Evolutionary conservation across 2,888 invertebrate genomes (phyloP).

Genomic region (Aelia acuminata): DNA sequence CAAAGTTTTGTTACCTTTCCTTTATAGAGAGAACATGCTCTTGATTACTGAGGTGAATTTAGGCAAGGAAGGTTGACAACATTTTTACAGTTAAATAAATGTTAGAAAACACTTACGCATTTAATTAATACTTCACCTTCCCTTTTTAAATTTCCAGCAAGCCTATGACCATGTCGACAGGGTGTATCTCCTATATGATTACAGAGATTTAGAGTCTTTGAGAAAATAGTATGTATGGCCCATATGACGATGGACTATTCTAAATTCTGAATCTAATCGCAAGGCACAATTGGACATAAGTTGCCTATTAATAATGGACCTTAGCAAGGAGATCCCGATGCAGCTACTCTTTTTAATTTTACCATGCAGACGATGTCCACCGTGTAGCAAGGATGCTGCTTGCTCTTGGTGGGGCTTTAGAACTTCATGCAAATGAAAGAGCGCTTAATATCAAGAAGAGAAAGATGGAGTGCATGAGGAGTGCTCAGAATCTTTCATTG

Average conservation of each 20-base stretch:
- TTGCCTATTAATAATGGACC: neutral
- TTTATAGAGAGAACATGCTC: neutral
- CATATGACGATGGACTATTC: neutral
- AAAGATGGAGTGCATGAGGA: too few relatives aligned
- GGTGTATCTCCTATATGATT: neutral
- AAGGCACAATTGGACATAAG: neutral
- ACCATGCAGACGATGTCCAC: neutral
- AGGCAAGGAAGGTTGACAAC: neutral
- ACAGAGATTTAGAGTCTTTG: neutral
- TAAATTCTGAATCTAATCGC: neutral
- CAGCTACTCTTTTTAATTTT: neutral
- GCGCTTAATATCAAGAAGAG: too few relatives aligned
- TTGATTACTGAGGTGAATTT: neutral
- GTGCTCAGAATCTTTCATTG: too few relatives aligned
- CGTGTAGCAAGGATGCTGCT: neutral
- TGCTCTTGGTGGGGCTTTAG: too few relatives aligned
- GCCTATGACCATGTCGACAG: neutral
- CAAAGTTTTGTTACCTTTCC: neutral
- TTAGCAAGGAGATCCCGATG: neutral
- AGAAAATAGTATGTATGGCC: neutral
- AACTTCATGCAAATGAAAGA: too few relatives aligned
- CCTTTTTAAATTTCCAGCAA: neutral
- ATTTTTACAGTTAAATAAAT: neutral
- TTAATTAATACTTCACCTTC: neutral
- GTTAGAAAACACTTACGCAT: neutral